A percentile compares a stretch with the other conserved stretches of the same genome.
Evolutionary conservation across 1,140 invertebrate species (phyloP).

Genomic region (Tetragnatha versicolor): DNA sequence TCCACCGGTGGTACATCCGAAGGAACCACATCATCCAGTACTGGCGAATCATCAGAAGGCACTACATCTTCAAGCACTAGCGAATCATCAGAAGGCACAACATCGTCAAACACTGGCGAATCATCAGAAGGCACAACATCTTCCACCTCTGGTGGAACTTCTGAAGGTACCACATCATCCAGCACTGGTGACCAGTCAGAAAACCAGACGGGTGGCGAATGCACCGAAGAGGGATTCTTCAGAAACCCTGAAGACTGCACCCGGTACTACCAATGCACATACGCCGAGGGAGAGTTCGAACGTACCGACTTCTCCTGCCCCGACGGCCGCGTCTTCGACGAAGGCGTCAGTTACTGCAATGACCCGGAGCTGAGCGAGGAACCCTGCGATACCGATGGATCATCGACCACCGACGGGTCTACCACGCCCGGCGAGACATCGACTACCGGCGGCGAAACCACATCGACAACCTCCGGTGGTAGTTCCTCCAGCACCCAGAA

Average conservation of each 20-base stretch:
- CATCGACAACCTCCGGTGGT: not conserved
- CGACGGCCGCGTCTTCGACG: constrained; percentile 56
- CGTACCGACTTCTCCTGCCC: constrained; percentile 57
- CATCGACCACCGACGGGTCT: constrained; percentile 36
- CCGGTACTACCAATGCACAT: constrained; percentile 57
- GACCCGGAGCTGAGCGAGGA: constrained; percentile 24
- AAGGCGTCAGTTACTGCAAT: constrained; percentile 34
- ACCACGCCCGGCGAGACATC: not conserved
- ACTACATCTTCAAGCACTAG: too few relatives aligned
- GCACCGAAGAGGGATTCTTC: constrained; percentile 58
- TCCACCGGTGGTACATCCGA: not conserved
- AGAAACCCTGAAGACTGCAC: constrained; percentile 57
- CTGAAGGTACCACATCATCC: not conserved
- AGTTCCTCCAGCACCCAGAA: not conserved
- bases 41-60: too few relatives aligned
- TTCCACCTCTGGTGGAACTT: not conserved
- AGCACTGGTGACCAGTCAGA: not conserved
- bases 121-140: not conserved
- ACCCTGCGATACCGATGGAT: constrained; percentile 8
- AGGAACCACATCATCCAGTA: not conserved
- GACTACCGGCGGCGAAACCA: not conserved
- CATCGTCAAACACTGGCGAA: not conserved
- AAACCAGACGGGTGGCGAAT: constrained; percentile 12
- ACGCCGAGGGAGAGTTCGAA: constrained; percentile 62
- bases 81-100: too few relatives aligned